A percentile compares a stretch with the other conserved stretches of the same genome.
phyloP scores from a whole-genome alignment of 2,797 vertebrate species.

The Sebastes iracundus region DNA sequence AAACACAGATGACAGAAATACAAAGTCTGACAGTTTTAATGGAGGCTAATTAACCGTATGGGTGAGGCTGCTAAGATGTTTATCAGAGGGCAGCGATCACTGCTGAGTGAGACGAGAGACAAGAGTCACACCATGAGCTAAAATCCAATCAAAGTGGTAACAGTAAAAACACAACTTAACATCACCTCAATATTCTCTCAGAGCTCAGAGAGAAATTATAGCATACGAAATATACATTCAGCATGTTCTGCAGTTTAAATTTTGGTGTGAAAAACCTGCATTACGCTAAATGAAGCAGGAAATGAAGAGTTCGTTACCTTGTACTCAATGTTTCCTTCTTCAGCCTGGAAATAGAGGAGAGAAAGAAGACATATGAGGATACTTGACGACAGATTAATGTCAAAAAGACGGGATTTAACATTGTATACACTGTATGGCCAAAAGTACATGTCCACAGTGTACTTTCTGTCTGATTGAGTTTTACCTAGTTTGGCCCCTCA shows the following conservation, averaged over 20 bases:
- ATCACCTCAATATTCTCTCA: background rate
- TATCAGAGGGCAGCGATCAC: background rate
- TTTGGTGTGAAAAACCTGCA: background rate
- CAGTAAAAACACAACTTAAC: too few relatives aligned
- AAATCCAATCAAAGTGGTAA: background rate
- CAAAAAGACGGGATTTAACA: background rate
- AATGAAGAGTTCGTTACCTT: constrained; percentile 82
- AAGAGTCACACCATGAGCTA: background rate
- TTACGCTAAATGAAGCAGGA: background rate
- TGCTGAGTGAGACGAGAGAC: background rate
- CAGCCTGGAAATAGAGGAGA: constrained; percentile 84
- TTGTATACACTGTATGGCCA: background rate
- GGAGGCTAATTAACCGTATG: background rate
- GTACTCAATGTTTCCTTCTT: constrained; percentile 98
- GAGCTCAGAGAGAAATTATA: background rate
- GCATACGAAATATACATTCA: too few relatives aligned
- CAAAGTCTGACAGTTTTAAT: background rate
- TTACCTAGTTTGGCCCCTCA: background rate
- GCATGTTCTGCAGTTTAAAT: background rate
- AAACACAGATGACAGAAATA: background rate
- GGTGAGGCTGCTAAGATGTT: background rate
- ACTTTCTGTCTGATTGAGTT: background rate
- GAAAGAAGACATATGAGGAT: background rate
- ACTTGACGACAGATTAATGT: background rate
- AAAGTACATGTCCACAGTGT: background rate